Base-by-base conservation (phyloP, 2,113 vertebrate species). In the Mola mola region DNA sequence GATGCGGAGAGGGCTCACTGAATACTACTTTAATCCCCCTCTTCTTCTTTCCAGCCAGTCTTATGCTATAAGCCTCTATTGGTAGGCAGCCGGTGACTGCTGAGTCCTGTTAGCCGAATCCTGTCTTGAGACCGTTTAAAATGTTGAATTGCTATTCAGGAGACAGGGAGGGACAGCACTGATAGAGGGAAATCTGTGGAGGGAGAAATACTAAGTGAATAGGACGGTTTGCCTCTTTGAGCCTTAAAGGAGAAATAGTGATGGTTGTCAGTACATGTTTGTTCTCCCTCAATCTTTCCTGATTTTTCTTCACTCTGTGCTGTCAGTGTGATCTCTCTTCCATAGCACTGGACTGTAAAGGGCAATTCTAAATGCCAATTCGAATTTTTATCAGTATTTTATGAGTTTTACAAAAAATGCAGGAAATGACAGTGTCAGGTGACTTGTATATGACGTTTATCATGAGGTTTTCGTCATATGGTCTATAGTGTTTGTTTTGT, bases 21-120 rank as follows among this genome's bases (percentile, higher is more conserved):
- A 77, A 77, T 59, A 79, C 58, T 22, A 77, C 75, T 79, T 61
- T 82, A 82, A 77, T 82, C 75, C 70, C 47, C 26, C 13, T 65
- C 47, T 49, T 49, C 44, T 37, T 59, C 51, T 66, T 66, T 64
- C 22, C 4, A 69, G 46, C 42, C 58, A 50, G 66, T 62, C 69
- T 55, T 58, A 10, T 66, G 49, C 50, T 55, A 44, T 68, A 62
- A 79, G 72, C 72, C 62, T 68, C 57, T 57, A 62, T 77, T 82
- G 73, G 79, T 78, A 62, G 69, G 65, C 73, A 67, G 81, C 81
- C 77, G 74, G 57, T 42, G 61, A 74, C 51, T 66, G 72, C 69
- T 42, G 81, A 79, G 73, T 71, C 76, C 66, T 46, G 72, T 77
- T 79, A 67, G 72, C 69, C 12, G 41, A 21, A 59, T 72, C 57